Conservation (phyloP, 1,140 invertebrate genomes). For the Drosophila lacteicornis region DNA sequence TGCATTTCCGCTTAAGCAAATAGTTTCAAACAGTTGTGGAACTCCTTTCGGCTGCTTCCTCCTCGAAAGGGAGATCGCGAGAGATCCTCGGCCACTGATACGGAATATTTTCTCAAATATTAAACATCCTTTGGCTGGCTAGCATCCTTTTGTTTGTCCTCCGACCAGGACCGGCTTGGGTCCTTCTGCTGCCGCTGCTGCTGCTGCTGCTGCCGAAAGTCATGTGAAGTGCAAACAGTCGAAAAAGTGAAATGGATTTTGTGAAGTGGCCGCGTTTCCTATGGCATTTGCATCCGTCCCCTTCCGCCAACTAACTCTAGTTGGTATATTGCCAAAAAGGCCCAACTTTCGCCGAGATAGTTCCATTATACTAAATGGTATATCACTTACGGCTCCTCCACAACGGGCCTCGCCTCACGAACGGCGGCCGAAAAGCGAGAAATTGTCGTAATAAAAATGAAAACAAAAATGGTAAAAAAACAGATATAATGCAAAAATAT, state of each 20-base stretch:
- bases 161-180: not conserved
- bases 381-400: slow-evolving; percentile 60
- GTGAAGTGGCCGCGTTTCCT: slow-evolving; percentile 25
- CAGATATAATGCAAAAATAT: slow-evolving; percentile 46
- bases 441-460: slow-evolving; percentile 78
- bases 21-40: slow-evolving; percentile 54
- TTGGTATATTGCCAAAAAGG: slow-evolving; percentile 31
- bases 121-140: slow-evolving; percentile 66
- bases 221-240: slow-evolving; percentile 74
- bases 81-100: slow-evolving; percentile 54
- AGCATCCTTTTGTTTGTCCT: slow-evolving; percentile 62
- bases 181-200: slow-evolving; percentile 1
- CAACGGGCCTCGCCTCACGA: slow-evolving; percentile 19
- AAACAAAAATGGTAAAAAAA: slow-evolving; percentile 29
- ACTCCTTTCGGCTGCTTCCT: slow-evolving; percentile 47
- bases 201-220: slow-evolving; percentile 39
- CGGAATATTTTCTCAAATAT: slow-evolving; percentile 56
- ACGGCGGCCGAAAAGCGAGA: slow-evolving; percentile 50
- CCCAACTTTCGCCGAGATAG: slow-evolving; percentile 44
- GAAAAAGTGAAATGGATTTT: slow-evolving; percentile 30
- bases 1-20: slow-evolving; percentile 79
- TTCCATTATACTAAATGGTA: slow-evolving; percentile 67
- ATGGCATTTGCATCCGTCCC: not conserved
- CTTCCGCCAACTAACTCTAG: slow-evolving; percentile 18
- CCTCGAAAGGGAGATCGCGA: not conserved